phyloP scores from a whole-genome alignment of 2,113 vertebrate genomes.

The rat (Rattus norvegicus) region GRCr8 NC_086033.1:15565001-15565500 shows the following conservation, averaged over 20 bases:
- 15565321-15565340: conserved; percentile 81
- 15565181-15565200: not conserved
- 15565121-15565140: not conserved
- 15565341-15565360: conserved; percentile 81
- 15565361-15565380: conserved; percentile 78
- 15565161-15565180: not conserved
- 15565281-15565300: conserved; percentile 52
- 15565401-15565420: conserved; percentile 85
- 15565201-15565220: not conserved
- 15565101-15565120: not conserved
- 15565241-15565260: not conserved
- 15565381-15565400: conserved; percentile 80
- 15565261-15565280: not conserved
- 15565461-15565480: conserved; percentile 83
- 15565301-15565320: conserved; percentile 71
- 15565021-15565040: not conserved
- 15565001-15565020: not conserved
- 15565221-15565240: not conserved
- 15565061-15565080: not conserved
- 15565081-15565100: not conserved
- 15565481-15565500: conserved; percentile 83
- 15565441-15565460: conserved; percentile 83
- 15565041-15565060: not conserved
- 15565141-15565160: not conserved
- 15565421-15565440: conserved; percentile 84